Conservation (phyloP, 2,113 vertebrate species). For the Colaptes auratus region DNA sequence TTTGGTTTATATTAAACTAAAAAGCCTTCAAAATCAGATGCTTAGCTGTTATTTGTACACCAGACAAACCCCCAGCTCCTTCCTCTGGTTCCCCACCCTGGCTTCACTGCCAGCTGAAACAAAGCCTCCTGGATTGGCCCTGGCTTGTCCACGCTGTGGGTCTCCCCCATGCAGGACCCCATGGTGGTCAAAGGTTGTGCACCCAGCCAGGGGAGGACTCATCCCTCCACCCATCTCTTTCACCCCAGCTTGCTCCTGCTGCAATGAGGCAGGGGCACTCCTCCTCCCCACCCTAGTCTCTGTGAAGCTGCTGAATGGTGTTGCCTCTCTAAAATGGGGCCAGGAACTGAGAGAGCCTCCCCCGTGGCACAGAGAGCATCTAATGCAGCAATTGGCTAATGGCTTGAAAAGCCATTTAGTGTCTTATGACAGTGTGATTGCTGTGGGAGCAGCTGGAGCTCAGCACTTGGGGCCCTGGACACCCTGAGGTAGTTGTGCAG, state of each 20-base stretch:
- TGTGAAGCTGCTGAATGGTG: background rate
- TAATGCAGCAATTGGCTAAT: background rate
- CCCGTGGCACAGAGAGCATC: background rate
- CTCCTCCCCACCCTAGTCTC: background rate
- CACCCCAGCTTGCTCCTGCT: background rate
- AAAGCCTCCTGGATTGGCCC: background rate
- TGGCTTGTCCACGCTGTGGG: background rate
- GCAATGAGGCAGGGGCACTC: fast-evolving
- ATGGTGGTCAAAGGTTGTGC: fast-evolving
- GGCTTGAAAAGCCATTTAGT: slow-evolving; percentile 2
- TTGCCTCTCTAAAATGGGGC: background rate
- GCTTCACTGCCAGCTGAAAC: background rate
- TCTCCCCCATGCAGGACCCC: background rate
- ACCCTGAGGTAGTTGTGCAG: background rate
- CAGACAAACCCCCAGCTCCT: background rate
- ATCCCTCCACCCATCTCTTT: background rate
- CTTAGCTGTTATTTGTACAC: background rate
- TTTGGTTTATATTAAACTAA: background rate
- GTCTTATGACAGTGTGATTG: background rate
- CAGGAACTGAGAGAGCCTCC: background rate
- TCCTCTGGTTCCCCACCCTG: background rate
- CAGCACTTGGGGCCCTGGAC: background rate
- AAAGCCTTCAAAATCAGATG: background rate
- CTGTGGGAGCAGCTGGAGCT: background rate
- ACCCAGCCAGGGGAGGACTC: background rate